Base-by-base conservation (phyloP, 2,797 vertebrate species). In the Psittacula echo region DNA sequence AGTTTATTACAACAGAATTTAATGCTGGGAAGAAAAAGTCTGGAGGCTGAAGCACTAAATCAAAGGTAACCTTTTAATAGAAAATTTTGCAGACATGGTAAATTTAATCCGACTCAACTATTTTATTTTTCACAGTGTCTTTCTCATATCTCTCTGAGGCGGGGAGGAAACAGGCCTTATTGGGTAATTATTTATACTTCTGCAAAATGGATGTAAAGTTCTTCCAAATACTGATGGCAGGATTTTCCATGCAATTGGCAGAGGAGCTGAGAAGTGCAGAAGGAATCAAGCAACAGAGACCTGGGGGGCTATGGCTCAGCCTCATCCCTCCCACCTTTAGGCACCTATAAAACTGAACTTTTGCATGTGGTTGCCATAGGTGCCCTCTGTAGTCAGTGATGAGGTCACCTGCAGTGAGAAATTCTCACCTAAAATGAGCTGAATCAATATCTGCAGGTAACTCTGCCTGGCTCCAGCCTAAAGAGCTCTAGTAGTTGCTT, bases 1-100 rank as follows among this genome's bases (percentile, higher is more conserved):
- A 94, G 94, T 97, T 97, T 95, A 97, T 97, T 94, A 90, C 76
- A 71, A 94, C 37, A 66, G 58, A 70, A 94, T 96, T 97, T 91
- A 97, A 94, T 89, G 88, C 60, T 93, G 72, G 82, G 67, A 94
- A 95, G 90, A 42, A 83, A 60, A 95, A 92, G 71, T 92, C 87
- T 95, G 73, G 71, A 90, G 93, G 88, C 93, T 85, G 71, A 82
- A 90, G 85, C 74, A 65, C 96, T 96, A 82, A 83, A 73, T 96
- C 88, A 96, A 76, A 96, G 93, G 91, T 90, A 96, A 95, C 92
- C 92, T 95, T 96, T 95, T 93, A 94, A 94, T 54, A 94, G 92
- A 90, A 92, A 96, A 64, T 92, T 90, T 91, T 96, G 83, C 93
- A 93, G 95, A 45, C 76, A 60, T 81, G 92, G 85, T 92, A 79